Evolutionary conservation across 2,888 invertebrate species (phyloP), one percentile per base, ranked within the genome.

Genomic region (Drosophila nigricruria): DNA sequence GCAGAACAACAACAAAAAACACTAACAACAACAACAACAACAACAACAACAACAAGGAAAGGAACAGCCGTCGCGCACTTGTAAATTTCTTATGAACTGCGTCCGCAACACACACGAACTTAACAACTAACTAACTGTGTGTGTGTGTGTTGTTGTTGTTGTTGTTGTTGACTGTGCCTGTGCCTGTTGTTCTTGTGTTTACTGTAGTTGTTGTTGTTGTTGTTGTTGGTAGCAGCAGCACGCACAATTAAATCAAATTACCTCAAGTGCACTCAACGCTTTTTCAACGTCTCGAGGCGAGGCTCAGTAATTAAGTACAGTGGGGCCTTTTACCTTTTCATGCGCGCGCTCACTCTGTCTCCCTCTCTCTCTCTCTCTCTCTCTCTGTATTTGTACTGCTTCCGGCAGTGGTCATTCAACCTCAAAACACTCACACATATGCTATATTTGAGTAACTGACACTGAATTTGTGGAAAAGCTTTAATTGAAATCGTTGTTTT

Each of bases 171-270:
- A 25, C 50, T 27, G 10, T n/a, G 30, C 1, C 18, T n/a, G 43
- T 1, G 43, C 23, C 2, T 43, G 43, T 43, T 58, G 49, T 38
- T 27, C 62, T 23, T 61, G 40, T 42, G n/a, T n/a, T 16, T 30
- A 9, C 9, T 30, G 40, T 32, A 9, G 27, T 12, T 12, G 36
- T 64, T 69, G 10, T 45, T 30, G 43, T n/a, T 12, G 43, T 62
- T 69, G 59, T 18, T 79, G n/a, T 1, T 27, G 9, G 10, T 5
- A 40, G 30, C 14, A 52, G 57, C 58, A 73, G 71, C 86, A 88
- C 82, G 86, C 82, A 88, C 89, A 86, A 86, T 86, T 89, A 89
- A 89, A 86, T 86, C 89, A 89, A 86, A 88, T 86, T 89, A 86
- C 88, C 89, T 85, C 74, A 78, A 86, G 86, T 82, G 81, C 85